A percentile compares a stretch with the other conserved stretches of the same genome.
Conservation (phyloP, 2,888 invertebrate species). For the Tenodera sinensis region DNA sequence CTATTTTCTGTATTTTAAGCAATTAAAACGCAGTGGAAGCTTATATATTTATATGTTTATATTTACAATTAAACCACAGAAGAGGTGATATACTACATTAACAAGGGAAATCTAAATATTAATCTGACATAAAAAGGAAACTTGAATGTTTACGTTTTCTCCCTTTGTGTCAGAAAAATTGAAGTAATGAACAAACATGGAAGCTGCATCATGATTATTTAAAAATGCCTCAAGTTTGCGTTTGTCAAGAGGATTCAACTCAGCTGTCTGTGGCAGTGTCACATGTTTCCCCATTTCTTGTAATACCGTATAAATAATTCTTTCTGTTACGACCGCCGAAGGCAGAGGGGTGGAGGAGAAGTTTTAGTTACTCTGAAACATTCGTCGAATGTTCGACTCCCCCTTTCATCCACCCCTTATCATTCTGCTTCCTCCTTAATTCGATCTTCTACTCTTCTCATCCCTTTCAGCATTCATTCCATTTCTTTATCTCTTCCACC, state of each 20-base stretch:
- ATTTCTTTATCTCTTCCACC: neutral
- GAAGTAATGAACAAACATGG: too few relatives aligned
- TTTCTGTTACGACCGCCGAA: neutral
- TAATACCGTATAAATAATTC: neutral
- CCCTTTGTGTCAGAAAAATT: too few relatives aligned
- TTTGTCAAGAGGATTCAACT: neutral
- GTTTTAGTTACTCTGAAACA: neutral
- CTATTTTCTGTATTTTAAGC: too few relatives aligned
- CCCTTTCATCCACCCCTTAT: neutral
- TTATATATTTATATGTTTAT: too few relatives aligned
- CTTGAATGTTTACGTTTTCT: too few relatives aligned
- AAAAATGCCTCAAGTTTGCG: too few relatives aligned
- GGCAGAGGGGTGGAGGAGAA: neutral
- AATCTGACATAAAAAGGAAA: too few relatives aligned
- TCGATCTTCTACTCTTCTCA: slow-evolving; percentile 23
- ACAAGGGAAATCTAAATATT: too few relatives aligned
- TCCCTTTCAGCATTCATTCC: slow-evolving; percentile 22
- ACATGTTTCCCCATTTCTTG: neutral
- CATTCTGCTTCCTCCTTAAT: slow-evolving; percentile 23
- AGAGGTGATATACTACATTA: too few relatives aligned
- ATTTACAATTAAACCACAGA: too few relatives aligned
- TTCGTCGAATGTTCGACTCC: neutral
- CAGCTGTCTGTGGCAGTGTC: neutral
- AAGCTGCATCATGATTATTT: too few relatives aligned
- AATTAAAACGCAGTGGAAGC: too few relatives aligned